Percentiles rank a stretch among this genome's conserved stretches.
Conservation (phyloP, 2,888 invertebrate genomes). For the Dendrolimus houi region DNA sequence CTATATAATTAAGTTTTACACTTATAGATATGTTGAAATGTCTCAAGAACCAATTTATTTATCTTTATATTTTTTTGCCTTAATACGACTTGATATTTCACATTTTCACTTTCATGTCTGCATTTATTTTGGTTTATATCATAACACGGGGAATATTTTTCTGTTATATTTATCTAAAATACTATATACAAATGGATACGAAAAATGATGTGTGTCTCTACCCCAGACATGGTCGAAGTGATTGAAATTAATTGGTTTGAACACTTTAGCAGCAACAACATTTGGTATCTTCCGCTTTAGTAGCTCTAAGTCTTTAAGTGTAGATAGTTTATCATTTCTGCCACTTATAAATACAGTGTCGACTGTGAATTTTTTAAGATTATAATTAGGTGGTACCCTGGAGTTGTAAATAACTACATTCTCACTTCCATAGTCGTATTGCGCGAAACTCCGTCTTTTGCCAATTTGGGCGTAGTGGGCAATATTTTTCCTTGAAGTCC, state of each 20-base stretch:
- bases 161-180: slow-evolving; percentile 16
- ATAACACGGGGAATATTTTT: background rate
- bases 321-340: slow-evolving; percentile 29
- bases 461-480: slow-evolving; percentile 31
- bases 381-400: slow-evolving; percentile 27
- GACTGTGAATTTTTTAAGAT: slow-evolving; percentile 30
- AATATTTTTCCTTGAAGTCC: slow-evolving; percentile 31
- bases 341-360: slow-evolving; percentile 25
- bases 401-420: slow-evolving; percentile 28
- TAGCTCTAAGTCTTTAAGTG: slow-evolving; percentile 22
- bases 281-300: slow-evolving; percentile 25
- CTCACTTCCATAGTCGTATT: slow-evolving; percentile 32
- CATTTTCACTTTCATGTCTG: no score
- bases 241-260: slow-evolving; percentile 18
- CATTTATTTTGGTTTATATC: background rate
- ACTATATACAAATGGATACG: slow-evolving; percentile 17
- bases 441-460: slow-evolving; percentile 20
- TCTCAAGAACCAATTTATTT: no score
- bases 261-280: slow-evolving; percentile 17
- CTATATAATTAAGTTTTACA: no score
- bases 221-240: slow-evolving; percentile 41
- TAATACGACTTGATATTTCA: no score
- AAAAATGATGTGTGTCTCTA: slow-evolving; percentile 12
- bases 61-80: no score
- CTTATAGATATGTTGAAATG: no score